Base-by-base conservation (phyloP, 1,140 invertebrate genomes). In the Platyscapa corneri region DNA sequence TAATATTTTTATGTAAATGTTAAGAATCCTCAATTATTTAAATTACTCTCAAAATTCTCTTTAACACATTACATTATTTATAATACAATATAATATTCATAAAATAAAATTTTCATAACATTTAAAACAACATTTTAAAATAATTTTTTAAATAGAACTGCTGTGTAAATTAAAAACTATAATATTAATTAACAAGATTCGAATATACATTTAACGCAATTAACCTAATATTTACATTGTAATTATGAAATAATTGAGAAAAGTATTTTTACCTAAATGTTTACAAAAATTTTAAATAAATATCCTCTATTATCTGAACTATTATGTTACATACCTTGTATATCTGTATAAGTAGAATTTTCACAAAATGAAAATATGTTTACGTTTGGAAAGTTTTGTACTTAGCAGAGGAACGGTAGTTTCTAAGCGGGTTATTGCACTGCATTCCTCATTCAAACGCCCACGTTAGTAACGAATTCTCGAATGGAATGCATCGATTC, bases 211-310 rank as follows among this genome's bases (percentile, higher is more conserved):
- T 10, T 67, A 67, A 10, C 23, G 34, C 6, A 39, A 14, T 37
- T 70, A 70, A 70, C 67, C 67, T 70, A 70, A 70, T 37, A 70
- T 70, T 20, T 23, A n/a, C 3, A n/a, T 3, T 67, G 5, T 5
- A 7, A 67, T 34, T 67, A 34, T 34, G 0, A 67, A 64, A 8
- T 67, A 67, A 0, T 67, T 67, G 5, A 67, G 6, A 34, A 14
- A 67, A 67, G 16, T 53, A 67, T 27, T 74, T 74, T 74, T 23
- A 23, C 10, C 39, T 37, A 20, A 74, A 74, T 27, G 12, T 14
- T 30, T 74, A 74, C n/a, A n/a, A 74, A 74, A 74, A 39, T 42
- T 74, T 6, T 42, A 27, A 74, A 74, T 42, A 37, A 74, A 42
- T 12, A 6, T 74, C 2, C 23, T 42, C 10, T 27, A 42, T 42